phyloP scores from a whole-genome alignment of 2,888 invertebrate species.

The Cancer borealis region DNA sequence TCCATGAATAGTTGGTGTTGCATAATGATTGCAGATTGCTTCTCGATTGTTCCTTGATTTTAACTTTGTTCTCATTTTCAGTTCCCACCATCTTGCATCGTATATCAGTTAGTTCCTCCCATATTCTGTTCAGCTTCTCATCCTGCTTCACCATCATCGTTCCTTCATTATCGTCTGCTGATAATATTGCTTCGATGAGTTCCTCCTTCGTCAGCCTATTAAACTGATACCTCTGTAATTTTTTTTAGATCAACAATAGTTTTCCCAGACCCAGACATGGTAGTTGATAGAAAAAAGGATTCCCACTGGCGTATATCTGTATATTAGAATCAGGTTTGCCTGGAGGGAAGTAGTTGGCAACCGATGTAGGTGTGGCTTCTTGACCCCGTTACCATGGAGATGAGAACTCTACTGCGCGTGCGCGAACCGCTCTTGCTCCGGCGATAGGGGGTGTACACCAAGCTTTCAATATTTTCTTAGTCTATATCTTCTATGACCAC shows the following conservation, averaged over 20 bases:
- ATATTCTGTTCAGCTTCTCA: not conserved
- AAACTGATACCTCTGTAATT: not conserved
- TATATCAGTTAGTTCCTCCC: not conserved
- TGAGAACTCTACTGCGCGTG: too few species aligned
- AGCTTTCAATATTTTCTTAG: too few species aligned
- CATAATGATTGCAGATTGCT: slow-evolving; percentile 39
- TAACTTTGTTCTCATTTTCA: not conserved
- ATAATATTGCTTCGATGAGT: slow-evolving; percentile 36
- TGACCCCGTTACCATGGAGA: too few species aligned
- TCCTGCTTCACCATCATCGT: not conserved
- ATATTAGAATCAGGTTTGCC: too few species aligned
- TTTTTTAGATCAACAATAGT: not conserved
- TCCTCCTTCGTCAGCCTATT: slow-evolving; percentile 9
- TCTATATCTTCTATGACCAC: too few species aligned
- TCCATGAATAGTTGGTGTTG: slow-evolving; percentile 52
- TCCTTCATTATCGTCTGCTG: not conserved
- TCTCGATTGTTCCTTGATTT: slow-evolving; percentile 47
- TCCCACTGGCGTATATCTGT: too few species aligned
- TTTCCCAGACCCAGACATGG: not conserved
- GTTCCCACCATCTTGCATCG: slow-evolving; percentile 24
- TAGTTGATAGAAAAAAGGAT: not conserved
- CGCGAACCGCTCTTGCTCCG: too few species aligned
- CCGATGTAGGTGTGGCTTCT: too few species aligned
- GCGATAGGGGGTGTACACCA: too few species aligned
- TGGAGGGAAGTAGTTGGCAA: too few species aligned